Conservation (phyloP, 2,797 vertebrate genomes). For the Holocentrus rufus region DNA sequence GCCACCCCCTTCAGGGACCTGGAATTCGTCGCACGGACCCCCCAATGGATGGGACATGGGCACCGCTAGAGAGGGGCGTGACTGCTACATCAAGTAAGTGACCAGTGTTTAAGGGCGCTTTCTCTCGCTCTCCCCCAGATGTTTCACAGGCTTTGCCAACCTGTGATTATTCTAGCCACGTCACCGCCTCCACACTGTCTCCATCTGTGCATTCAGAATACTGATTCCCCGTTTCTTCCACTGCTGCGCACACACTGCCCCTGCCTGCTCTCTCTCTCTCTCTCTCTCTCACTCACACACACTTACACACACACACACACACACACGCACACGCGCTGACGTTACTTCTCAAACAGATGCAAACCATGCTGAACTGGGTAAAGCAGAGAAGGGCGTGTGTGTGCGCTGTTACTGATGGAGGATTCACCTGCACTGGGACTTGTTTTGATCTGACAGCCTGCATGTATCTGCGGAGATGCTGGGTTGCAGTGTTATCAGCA, state of each 20-base stretch:
- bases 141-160: constrained; percentile 76
- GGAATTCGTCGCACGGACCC: constrained; percentile 90
- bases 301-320: constrained; percentile 42
- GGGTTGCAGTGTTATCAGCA: constrained; percentile 49
- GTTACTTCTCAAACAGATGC: constrained; percentile 65
- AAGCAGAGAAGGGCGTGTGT: constrained; percentile 65
- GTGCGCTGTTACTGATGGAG: constrained; percentile 41
- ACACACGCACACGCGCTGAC: constrained; percentile 68
- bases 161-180: constrained; percentile 81
- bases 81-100: constrained; percentile 95
- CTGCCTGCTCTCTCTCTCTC: constrained; percentile 53
- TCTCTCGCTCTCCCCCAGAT: constrained; percentile 69
- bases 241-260: constrained; percentile 75
- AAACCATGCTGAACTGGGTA: constrained; percentile 26
- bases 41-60: constrained; percentile 98
- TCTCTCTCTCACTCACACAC: constrained; percentile 67
- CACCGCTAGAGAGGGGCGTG: constrained; percentile 93
- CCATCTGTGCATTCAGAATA: constrained; percentile 81
- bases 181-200: constrained; percentile 78
- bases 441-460: constrained; percentile 55
- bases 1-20: constrained; percentile 91
- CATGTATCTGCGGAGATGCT: constrained; percentile 59
- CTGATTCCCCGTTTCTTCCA: constrained; percentile 75
- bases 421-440: constrained; percentile 64
- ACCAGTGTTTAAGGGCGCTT: constrained; percentile 67